phyloP scores from a whole-genome alignment of 2,888 invertebrate genomes.

The Rhingia rostrata region DNA sequence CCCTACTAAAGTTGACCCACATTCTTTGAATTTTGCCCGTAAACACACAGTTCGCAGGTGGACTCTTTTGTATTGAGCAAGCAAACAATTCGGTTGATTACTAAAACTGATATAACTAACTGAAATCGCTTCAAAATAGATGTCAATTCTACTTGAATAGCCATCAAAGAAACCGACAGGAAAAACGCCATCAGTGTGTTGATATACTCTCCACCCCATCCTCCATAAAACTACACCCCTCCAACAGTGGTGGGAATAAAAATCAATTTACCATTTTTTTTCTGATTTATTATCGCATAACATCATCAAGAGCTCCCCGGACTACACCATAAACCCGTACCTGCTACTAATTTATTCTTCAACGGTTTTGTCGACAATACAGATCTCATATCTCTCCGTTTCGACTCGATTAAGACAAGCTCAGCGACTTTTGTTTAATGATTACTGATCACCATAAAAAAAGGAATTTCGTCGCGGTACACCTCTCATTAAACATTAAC shows the following conservation, averaged over 20 bases:
- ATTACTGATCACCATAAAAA: constrained; percentile 59
- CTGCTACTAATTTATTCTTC: constrained; percentile 48
- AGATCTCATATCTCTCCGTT: constrained; percentile 41
- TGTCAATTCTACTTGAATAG: neutral
- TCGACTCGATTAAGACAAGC: constrained; percentile 34
- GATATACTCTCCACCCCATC: neutral
- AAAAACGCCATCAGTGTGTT: neutral
- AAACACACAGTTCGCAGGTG: too few species aligned
- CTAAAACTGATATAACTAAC: too few species aligned
- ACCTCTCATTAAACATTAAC: constrained; percentile 43
- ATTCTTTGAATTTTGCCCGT: too few species aligned
- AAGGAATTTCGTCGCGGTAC: constrained; percentile 53
- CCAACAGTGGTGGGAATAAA: neutral
- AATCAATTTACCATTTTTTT: neutral
- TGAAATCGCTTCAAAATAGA: too few species aligned
- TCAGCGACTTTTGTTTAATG: constrained; percentile 28
- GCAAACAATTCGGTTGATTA: too few species aligned
- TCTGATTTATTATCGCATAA: constrained; percentile 41
- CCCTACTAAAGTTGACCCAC: too few species aligned
- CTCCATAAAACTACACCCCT: neutral
- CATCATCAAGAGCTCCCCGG: constrained; percentile 26
- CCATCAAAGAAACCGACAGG: neutral
- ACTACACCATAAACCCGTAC: constrained; percentile 4
- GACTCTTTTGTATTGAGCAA: too few species aligned
- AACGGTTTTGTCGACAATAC: constrained; percentile 26